These are phyloP conservation scores for Cisticola juncidis DNA, from an alignment of 2,113 vertebrate species.

Conservation along the genomic window DNA sequence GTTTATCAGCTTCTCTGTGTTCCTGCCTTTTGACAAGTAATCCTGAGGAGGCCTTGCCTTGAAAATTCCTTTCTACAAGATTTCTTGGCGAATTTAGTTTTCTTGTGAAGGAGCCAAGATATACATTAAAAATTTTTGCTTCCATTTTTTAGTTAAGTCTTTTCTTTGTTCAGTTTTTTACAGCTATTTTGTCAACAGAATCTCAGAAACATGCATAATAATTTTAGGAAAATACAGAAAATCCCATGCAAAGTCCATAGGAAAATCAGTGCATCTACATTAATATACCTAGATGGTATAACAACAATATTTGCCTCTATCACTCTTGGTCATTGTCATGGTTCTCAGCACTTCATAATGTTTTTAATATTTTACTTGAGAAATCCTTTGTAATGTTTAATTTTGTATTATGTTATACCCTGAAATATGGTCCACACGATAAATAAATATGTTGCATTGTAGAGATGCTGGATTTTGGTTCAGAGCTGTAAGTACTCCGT, in stretches of 20 bases:
- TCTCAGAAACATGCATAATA: neutral
- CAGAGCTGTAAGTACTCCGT: neutral
- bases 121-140: neutral
- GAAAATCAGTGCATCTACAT: neutral
- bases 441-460: neutral
- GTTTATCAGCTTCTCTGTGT: neutral
- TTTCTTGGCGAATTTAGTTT: neutral
- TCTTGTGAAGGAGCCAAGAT: neutral
- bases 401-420: neutral
- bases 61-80: neutral
- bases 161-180: neutral
- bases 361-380: neutral
- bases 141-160: neutral
- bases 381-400: neutral
- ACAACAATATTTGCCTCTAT: neutral
- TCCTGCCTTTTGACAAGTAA: neutral
- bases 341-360: neutral
- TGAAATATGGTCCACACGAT: neutral
- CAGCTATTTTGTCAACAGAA: neutral
- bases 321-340: neutral
- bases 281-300: neutral
- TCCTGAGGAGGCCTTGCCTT: neutral
- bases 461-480: neutral
- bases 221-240: neutral
- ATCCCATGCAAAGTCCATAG: neutral